Base-by-base conservation (phyloP, 2,797 vertebrate species). In the Muraenolepis orangiensis region DNA sequence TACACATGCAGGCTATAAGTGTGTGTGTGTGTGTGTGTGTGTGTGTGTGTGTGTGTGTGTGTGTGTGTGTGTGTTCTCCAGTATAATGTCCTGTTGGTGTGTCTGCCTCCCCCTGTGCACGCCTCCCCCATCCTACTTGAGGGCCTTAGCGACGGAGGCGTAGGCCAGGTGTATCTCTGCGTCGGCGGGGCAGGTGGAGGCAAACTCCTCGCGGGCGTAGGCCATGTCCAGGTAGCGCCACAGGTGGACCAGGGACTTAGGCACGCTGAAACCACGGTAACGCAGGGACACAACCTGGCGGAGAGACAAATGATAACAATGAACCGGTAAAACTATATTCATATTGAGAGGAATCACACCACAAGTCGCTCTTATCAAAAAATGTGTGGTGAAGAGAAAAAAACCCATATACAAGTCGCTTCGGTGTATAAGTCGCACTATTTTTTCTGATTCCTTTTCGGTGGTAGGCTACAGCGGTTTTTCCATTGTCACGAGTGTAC, bases 161-260 rank as follows among this genome's bases (percentile, higher is more conserved):
- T 97, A 98, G 77, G 96, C 96, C 0, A 94, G 87, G 89, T 96
- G 93, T 46, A 97, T 95, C 89, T 98, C 96, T 0, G 90, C 77
- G 6, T 95, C 94, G 0, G 91, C 84, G 0, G 96, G 96, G 78
- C 96, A 98, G 79, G 96, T 97, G 79, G 95, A 95, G 78, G 94
- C 79, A 72, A 97, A 98, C 84, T 98, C 96, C 82, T 97, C 95
- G 0, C 94, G 88, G 16, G 89, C 90, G 16, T 96, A 96, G 0
- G 96, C 94, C 0, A 94, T 93, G 3, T 92, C 92, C 89, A 98
- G 89, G 89, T 97, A 98, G 84, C 96, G 87, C 87, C 95, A 96
- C 32, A 97, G 90, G 72, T 95, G 92, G 0, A 83, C 82, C 71
- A 97, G 93, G 13, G 87, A 87, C 67, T 90, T 87, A 0, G 96